Conservation (phyloP, 2,888 invertebrate species). For the Megamerina dolium region DNA sequence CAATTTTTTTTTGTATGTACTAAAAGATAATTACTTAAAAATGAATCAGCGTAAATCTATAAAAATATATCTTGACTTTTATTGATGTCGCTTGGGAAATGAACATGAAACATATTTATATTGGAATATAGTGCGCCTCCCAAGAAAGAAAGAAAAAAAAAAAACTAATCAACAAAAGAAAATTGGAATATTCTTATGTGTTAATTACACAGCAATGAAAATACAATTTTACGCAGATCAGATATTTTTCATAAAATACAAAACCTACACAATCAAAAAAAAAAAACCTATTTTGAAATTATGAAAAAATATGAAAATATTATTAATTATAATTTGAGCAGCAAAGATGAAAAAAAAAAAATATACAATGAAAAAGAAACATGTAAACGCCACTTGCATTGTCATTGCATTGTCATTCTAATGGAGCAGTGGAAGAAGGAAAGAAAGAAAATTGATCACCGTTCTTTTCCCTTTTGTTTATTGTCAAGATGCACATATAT, state of each 20-base stretch:
- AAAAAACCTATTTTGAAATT: background rate
- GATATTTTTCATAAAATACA: no score
- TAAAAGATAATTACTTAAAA: no score
- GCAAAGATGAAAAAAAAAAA: background rate
- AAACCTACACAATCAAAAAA: conserved; percentile 2
- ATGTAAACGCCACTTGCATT: conserved; percentile 6
- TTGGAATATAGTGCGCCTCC: conserved; percentile 5
- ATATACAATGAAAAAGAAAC: background rate
- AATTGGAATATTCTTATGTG: conserved; percentile 14
- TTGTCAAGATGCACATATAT: no score
- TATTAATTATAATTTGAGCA: conserved; percentile 13
- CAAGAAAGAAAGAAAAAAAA: background rate
- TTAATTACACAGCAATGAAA: conserved; percentile 15
- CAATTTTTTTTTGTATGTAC: no score
- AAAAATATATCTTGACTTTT: no score
- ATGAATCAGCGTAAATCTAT: no score
- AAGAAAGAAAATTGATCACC: no score
- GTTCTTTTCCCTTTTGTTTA: no score
- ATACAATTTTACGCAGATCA: conserved; percentile 14
- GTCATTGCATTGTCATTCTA: conserved; percentile 9
- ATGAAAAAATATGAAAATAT: conserved; percentile 4
- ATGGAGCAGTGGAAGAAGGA: no score
- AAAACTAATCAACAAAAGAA: background rate
- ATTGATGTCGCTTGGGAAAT: no score
- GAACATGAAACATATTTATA: no score